Evolutionary conservation across 2,888 invertebrate genomes (phyloP).

Genomic region (Drosophila monieri): DNA sequence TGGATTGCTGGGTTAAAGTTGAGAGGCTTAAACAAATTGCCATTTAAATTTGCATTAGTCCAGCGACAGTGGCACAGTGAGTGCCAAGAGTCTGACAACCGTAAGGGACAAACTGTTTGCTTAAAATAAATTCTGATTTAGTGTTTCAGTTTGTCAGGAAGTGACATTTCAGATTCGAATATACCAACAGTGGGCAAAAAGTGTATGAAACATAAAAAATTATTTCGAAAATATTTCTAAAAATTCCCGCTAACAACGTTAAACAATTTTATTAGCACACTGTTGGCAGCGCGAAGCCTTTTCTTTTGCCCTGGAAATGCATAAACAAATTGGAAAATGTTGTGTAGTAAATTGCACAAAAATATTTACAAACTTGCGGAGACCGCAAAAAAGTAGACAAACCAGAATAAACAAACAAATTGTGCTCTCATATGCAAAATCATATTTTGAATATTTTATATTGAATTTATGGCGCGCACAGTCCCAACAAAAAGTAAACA

Average conservation of each 20-base stretch:
- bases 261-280: not conserved
- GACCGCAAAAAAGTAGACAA: conserved; percentile 16
- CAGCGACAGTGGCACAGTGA: conserved; percentile 21
- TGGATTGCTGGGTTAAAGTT: conserved; percentile 43
- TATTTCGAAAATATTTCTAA: not conserved
- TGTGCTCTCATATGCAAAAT: conserved; percentile 27
- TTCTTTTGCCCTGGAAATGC: conserved; percentile 3
- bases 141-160: conserved; percentile 7
- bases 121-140: conserved; percentile 16
- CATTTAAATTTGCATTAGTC: conserved; percentile 61
- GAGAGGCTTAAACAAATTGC: conserved; percentile 49
- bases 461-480: conserved; percentile 26
- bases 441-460: conserved; percentile 52
- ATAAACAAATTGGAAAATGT: conserved; percentile 44
- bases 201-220: not conserved
- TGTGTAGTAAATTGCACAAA: conserved; percentile 40
- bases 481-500: conserved; percentile 9
- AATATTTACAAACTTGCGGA: conserved; percentile 49
- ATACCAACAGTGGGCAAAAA: not conserved
- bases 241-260: not conserved
- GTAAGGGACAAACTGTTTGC: conserved; percentile 13
- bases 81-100: conserved; percentile 32
- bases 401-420: conserved; percentile 24
- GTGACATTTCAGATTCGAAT: not conserved
- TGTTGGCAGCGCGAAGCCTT: conserved; percentile 1